Conservation (phyloP, 2,113 vertebrate species). For the Eudyptes chrysolophus region DNA sequence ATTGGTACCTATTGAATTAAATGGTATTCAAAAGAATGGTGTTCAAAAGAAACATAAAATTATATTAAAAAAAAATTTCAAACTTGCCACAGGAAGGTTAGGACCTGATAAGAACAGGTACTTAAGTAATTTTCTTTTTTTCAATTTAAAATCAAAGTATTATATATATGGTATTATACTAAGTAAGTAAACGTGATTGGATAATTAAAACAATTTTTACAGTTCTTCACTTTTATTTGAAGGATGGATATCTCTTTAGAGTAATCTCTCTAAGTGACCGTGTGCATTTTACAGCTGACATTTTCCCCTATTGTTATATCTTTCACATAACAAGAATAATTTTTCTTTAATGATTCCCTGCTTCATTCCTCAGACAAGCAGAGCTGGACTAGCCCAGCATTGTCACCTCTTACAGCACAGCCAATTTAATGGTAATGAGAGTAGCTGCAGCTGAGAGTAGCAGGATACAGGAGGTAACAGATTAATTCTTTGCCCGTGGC, state of each 20-base stretch:
- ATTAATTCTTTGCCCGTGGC: background rate
- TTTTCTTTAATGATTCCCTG: background rate
- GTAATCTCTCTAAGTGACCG: background rate
- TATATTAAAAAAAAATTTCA: background rate
- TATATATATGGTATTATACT: background rate
- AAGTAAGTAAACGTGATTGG: background rate
- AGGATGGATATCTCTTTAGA: background rate
- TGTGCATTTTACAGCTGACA: background rate
- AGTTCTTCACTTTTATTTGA: background rate
- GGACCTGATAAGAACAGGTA: background rate
- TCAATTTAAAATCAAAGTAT: background rate
- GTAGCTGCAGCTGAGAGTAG: background rate
- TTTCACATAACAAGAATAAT: background rate
- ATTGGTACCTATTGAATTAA: background rate
- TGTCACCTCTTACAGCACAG: background rate
- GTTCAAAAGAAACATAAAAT: constrained; percentile 16
- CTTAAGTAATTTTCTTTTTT: background rate
- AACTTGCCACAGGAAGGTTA: constrained; percentile 9
- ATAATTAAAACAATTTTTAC: background rate
- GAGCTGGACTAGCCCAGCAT: fast-evolving
- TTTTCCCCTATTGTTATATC: background rate
- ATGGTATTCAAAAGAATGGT: background rate
- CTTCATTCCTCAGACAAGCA: background rate
- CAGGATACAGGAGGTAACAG: background rate
- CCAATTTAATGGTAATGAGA: background rate